These are phyloP conservation scores for Yponomeuta malinellus DNA, from an alignment of 2,888 invertebrate genomes.

Conservation along the genomic window DNA sequence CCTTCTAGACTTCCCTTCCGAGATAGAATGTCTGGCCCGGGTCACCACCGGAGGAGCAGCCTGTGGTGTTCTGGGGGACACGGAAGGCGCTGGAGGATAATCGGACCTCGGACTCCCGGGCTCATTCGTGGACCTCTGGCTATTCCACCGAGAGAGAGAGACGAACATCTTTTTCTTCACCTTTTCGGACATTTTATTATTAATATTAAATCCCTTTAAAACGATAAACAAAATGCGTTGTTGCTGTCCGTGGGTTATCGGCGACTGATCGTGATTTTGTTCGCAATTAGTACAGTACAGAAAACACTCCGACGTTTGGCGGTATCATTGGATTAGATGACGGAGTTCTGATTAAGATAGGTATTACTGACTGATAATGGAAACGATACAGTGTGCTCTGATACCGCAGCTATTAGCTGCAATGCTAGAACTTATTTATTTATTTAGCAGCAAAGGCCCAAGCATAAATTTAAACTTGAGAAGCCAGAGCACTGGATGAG, in stretches of 20 bases:
- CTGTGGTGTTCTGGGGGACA: background rate
- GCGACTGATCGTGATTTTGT: background rate
- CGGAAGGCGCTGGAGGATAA: background rate
- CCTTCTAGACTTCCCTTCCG: slow-evolving; percentile 48
- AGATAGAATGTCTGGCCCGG: slow-evolving; percentile 8
- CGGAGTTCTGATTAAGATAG: background rate
- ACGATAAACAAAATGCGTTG: background rate
- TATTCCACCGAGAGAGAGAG: slow-evolving; percentile 51
- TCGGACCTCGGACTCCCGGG: slow-evolving; percentile 19
- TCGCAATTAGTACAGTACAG: background rate
- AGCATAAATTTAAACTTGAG: too few relatives aligned
- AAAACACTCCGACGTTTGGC: background rate
- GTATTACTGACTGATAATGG: background rate
- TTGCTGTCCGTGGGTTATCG: background rate
- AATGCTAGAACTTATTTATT: too few relatives aligned
- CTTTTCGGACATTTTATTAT: slow-evolving; percentile 51
- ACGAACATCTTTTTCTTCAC: slow-evolving; percentile 56
- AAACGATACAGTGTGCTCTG: too few relatives aligned
- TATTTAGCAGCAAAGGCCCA: too few relatives aligned
- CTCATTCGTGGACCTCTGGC: slow-evolving; percentile 36
- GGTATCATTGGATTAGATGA: background rate
- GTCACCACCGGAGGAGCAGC: slow-evolving; percentile 8
- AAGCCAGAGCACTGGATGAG: too few relatives aligned
- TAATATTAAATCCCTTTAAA: background rate
- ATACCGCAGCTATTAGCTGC: too few relatives aligned